phyloP scores from a whole-genome alignment of 2,888 invertebrate species.

The Nezara viridula region DNA sequence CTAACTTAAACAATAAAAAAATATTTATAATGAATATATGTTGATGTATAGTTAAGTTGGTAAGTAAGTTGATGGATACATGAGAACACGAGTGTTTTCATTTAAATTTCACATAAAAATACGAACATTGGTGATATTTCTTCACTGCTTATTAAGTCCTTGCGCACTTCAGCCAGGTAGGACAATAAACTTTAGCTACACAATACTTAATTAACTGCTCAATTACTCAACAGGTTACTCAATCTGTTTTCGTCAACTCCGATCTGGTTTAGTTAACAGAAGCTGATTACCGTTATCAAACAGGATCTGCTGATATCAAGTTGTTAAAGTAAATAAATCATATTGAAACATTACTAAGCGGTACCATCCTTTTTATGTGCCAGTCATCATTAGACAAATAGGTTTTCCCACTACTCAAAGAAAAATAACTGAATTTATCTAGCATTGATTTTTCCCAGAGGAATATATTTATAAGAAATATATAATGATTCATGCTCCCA shows the following conservation, averaged over 20 bases:
- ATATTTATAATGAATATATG: too few relatives aligned
- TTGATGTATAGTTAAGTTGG: too few relatives aligned
- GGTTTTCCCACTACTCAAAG: background rate
- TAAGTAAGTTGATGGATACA: too few relatives aligned
- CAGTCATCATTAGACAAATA: background rate
- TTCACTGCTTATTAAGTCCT: too few relatives aligned
- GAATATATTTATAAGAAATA: background rate
- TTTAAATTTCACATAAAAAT: too few relatives aligned
- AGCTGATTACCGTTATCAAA: background rate
- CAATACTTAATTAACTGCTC: background rate
- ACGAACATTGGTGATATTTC: too few relatives aligned
- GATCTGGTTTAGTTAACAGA: background rate
- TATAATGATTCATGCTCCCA: background rate
- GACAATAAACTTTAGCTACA: background rate
- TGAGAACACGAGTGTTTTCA: too few relatives aligned
- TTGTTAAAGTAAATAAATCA: background rate
- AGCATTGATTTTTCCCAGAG: background rate
- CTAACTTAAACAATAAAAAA: too few relatives aligned
- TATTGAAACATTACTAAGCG: background rate
- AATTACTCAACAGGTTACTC: too few relatives aligned
- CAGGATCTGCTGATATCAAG: background rate
- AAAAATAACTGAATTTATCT: constrained; percentile 6
- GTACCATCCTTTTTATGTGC: background rate
- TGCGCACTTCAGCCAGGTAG: too few relatives aligned
- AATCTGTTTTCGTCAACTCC: background rate